Base-by-base conservation (phyloP, 1,140 invertebrate species). In the Drosophila takahashii region DNA sequence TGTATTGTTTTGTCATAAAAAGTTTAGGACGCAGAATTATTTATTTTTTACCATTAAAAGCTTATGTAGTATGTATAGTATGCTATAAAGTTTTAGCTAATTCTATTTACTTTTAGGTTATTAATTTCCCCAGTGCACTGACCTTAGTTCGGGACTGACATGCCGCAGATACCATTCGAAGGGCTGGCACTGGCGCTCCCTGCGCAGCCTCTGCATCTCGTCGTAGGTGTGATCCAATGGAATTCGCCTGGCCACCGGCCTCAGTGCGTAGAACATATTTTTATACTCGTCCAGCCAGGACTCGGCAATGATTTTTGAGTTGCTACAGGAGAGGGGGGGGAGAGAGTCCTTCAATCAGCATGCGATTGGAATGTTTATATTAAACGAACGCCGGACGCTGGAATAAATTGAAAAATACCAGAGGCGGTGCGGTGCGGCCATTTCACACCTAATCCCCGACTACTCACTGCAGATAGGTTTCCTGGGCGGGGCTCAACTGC, bases 81-180 rank as follows among this genome's bases (percentile, higher is more conserved):
- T n/a, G n/a, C n/a, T n/a, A n/a, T n/a, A n/a, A n/a, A n/a, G n/a
- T n/a, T n/a, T n/a, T n/a, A n/a, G n/a, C n/a, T n/a, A n/a, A n/a
- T n/a, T n/a, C n/a, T n/a, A n/a, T n/a, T n/a, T n/a, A n/a, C n/a
- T 22, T 22, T 22, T 22, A 22, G 22, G 22, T 22, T 2, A 22
- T 22, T 22, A 22, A 22, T 22, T 22, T 22, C 22, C 22, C 6
- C 32, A 36, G 56, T 66, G 32, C 26, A 81, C 87, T 89, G 51
- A 92, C 91, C 76, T 92, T 26, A 92, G 83, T 56, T 92, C 72
- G 32, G 72, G 60, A 27, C 67, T 96, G 64, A 99, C 95, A 91
- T 98, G 98, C 37, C 97, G 94, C 64, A 99, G 93, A 93, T 98
- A 99, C 99, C 99, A 99, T 57, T 95, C 94, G 89, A 99, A 99